Evolutionary conservation across 2,113 vertebrate species (phyloP).

Genomic region (Smithornis capensis): DNA sequence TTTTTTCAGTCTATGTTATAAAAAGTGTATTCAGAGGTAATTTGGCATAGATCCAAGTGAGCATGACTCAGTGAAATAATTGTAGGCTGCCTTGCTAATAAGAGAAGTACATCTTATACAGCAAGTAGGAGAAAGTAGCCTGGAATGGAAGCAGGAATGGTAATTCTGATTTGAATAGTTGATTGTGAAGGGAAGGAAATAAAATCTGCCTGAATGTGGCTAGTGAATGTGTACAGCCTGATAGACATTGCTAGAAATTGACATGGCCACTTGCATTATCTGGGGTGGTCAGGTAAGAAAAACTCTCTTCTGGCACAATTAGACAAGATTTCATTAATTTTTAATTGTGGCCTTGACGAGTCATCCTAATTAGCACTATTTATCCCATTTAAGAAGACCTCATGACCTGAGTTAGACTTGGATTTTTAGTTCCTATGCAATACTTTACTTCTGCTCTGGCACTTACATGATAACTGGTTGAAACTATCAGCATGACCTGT

Average conservation of each 20-base stretch:
- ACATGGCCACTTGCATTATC: not conserved
- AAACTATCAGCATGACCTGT: not conserved
- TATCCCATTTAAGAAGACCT: not conserved
- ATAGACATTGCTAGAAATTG: fast-evolving
- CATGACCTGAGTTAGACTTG: not conserved
- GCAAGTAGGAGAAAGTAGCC: not conserved
- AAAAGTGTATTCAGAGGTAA: not conserved
- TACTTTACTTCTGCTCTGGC: not conserved
- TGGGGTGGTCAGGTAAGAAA: not conserved
- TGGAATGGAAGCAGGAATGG: not conserved
- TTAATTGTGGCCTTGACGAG: not conserved
- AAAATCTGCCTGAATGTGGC: not conserved
- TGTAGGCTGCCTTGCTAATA: not conserved
- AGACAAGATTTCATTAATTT: not conserved
- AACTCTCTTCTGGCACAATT: not conserved
- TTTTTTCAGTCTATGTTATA: not conserved
- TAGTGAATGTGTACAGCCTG: not conserved
- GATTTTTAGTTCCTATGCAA: not conserved
- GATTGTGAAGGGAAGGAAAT: not conserved
- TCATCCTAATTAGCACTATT: not conserved
- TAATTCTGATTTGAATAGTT: not conserved
- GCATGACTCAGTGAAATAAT: not conserved
- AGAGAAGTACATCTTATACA: not conserved
- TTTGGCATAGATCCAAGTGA: not conserved
- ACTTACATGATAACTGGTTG: not conserved